Base-by-base conservation (phyloP, 2,113 vertebrate genomes). In the Cololabis saira region DNA sequence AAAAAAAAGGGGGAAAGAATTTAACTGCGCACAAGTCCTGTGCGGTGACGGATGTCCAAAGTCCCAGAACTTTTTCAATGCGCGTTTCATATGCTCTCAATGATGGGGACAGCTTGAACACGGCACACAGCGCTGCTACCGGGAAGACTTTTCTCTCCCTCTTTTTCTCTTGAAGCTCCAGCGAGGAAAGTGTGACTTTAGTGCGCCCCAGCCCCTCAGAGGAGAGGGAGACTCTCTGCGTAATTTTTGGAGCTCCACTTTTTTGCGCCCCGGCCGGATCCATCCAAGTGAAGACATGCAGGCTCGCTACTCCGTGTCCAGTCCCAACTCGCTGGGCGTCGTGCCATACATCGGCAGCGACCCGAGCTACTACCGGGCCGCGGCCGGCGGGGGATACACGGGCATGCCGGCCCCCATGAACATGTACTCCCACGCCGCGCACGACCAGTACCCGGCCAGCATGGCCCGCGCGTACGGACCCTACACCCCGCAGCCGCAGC, bases 271-370 rank as follows among this genome's bases (percentile, higher is more conserved):
- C 5, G 33, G n/a, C n/a, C n/a, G n/a, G n/a, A n/a, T n/a, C n/a
- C n/a, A 37, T 58, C 59, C 47, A 55, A 79, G 70, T 67, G 82
- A 90, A 90, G 93, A 93, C 94, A 98, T 98, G 97, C 97, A 98
- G 94, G 96, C 97, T 91, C 96, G 97, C 83, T 98, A 98, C 91
- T 96, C 97, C 56, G 96, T 98, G 75, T 97, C 97, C 88, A 97
- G 96, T 82, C 96, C 97, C 81, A 98, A 96, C 94, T 96, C 97
- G 6, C 91, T 98, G 93, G 97, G 97, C 88, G 97, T 98, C 85
- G 97, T 98, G 93, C 96, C 97, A 67, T 98, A 98, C 82, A 96
- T 98, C 85, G 93, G 96, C 88, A 92, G 96, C 83, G 96, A 98
- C 82, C 96, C 96, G 78, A 93, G 95, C 86, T 98, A 98, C 92